Evolutionary conservation across 2,797 vertebrate genomes (phyloP).

Genomic region (Sebastes iracundus): DNA sequence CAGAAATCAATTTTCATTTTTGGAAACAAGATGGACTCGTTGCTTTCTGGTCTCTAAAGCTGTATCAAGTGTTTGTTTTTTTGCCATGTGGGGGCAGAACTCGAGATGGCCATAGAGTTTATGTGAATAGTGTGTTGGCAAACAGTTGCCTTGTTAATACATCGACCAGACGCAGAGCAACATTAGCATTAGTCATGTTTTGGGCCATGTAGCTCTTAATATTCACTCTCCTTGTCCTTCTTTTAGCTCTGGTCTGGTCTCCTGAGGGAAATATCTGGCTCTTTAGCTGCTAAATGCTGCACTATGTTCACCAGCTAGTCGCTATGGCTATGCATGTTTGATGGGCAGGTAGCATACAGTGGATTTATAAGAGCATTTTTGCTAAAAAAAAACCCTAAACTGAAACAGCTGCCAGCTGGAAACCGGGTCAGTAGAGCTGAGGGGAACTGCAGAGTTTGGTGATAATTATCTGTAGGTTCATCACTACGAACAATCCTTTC

Average conservation of each 20-base stretch:
- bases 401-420: neutral
- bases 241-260: neutral
- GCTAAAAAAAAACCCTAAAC: neutral
- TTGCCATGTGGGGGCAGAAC: neutral
- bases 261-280: neutral
- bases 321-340: neutral
- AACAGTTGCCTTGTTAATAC: neutral
- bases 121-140: neutral
- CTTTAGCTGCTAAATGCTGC: neutral
- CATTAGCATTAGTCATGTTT: neutral
- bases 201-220: neutral
- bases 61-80: neutral
- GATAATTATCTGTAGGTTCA: neutral
- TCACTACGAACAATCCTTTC: neutral
- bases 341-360: neutral
- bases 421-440: neutral
- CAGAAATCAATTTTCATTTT: neutral
- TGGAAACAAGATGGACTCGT: neutral
- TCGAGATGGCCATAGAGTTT: neutral
- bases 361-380: neutral
- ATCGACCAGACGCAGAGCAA: neutral
- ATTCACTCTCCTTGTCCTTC: neutral
- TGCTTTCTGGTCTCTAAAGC: neutral
- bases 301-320: neutral
- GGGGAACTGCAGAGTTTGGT: neutral